Base-by-base conservation (phyloP, 2,113 vertebrate genomes). In the Sander lucioperca region DNA sequence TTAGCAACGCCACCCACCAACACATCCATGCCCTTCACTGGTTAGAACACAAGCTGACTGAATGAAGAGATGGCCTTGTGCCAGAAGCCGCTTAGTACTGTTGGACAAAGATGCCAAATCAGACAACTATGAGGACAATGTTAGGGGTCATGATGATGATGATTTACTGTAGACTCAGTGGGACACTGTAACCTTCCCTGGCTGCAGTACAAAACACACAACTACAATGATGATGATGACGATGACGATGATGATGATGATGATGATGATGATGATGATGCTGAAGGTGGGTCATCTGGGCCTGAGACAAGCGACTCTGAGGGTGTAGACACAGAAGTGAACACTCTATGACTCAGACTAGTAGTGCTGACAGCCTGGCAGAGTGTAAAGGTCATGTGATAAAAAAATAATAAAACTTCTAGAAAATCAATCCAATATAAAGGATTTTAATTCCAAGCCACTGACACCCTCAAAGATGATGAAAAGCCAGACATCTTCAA, bases 391-490 rank as follows among this genome's bases (percentile, higher is more conserved):
- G 87, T 90, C 90, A 79, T 70, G 72, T 66, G 76, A 88, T 80
- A 74, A 82, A 86, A 79, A 74, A 80, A 78, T 11, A 43, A 43
- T 43, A 77, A 88, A 86, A 80, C 76, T 78, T 36, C 74, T 53
- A 69, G 65, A 88, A 90, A 92, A 89, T 90, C 88, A 89, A 88
- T 90, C 84, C 80, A 74, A 89, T 92, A 93, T 89, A 93, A 90
- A 89, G 84, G 86, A 88, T 92, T 94, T 94, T 92, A 94, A 94
- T 93, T 92, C 89, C 61, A 79, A 85, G 86, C 79, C 84, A 93
- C 77, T 90, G 92, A 94, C 92, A 93, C 77, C 83, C 62, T 83
- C 66, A 72, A 85, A 85, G 77, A 90, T 89, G 87, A 94, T 84
- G 93, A 93, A 90, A 93, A 90, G 83, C 74, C 85, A 84, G 89